Base-by-base conservation (phyloP, 1,140 invertebrate genomes). In the Holcopasites calliopsidis region DNA sequence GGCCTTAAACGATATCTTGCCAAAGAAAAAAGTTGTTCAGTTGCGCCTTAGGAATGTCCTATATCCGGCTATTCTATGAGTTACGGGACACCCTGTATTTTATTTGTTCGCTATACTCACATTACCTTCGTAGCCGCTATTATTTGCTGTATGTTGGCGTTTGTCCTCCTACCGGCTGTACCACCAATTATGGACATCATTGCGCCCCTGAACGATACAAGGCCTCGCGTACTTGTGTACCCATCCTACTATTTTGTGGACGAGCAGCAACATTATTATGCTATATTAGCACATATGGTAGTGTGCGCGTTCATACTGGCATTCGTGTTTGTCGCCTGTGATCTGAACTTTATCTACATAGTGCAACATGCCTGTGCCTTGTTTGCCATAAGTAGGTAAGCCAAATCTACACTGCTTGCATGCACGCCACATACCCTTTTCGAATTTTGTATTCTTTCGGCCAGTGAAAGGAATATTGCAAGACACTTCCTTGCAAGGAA, bases 181-280 rank as follows among this genome's bases (percentile, higher is more conserved):
- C 38, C 60, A n/a, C 7, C 60, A 6, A 11, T 62, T 28, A 5
- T 62, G 60, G 38, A 62, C 26, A n/a, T 62, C 16, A 0, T 62
- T 1, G 23, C 3, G 6, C 60, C 60, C 0, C 13, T 42, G 23
- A 62, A 62, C 38, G 60, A 11, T 1, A 42, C 60, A 18, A 35
- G 60, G 18, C 2, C 13, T 3, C 40, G 38, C 0, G 11, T n/a
- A 42, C 35, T 62, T 0, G 4, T 62, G 18, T 62, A 62, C 2
- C 60, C 60, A 5, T 28, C 40, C 5, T 62, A 62, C 23, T 62
- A 62, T 28, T 62, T 62, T 16, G 26, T 62, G 16, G 38, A 62
- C 10, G 38, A 62, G 18, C 16, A 62, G 2, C 16, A n/a, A 10
- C 44, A 62, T 44, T 62, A 62, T n/a, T 62, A 13, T 44, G 16